Base-by-base conservation (phyloP, 2,888 invertebrate genomes). In the Drosophila ezoana region DNA sequence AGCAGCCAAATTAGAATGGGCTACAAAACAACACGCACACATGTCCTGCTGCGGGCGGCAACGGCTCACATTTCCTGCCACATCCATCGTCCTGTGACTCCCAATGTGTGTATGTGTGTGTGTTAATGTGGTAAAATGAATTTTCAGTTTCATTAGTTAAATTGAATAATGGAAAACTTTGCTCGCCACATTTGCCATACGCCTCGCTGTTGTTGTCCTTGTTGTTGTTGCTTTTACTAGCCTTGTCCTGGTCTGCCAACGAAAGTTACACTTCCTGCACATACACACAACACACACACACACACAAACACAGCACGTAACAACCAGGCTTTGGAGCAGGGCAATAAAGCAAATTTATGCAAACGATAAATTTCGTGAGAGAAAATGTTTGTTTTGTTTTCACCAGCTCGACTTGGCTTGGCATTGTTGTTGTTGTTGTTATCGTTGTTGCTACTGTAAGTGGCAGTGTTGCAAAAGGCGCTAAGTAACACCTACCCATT, bases 91-190 rank as follows among this genome's bases (percentile, higher is more conserved):
- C 62, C 65, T 48, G 20, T n/a, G 45, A 41, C 20, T n/a, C 44
- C 37, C 28, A 8, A 16, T 16, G 23, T 66, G 13, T 77, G 28
- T 76, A 41, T 72, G 61, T 77, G 65, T 75, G 69, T 83, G 86
- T 85, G 91, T 87, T 90, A 90, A 90, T 88, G 88, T 82, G 88
- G 83, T 83, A 81, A 85, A 87, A 84, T 84, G 84, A 90, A 89
- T 91, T 91, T 90, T 91, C 91, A 89, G 90, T 89, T 90, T 91
- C 91, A 90, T 90, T 91, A 90, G 91, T 91, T 90, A 90, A 91
- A 90, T 90, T 90, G 89, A 90, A 90, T 90, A 89, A 87, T 89
- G 83, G 86, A 90, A 83, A 90, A 89, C 79, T 89, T 87, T 83
- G 89, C 53, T 76, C 70, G 86, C 83, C 89, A 79, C 86, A 87